These are phyloP conservation scores for Panagrolaimus sp. DNA, from an alignment of 1,140 invertebrate genomes.

Conservation along the genomic window DNA sequence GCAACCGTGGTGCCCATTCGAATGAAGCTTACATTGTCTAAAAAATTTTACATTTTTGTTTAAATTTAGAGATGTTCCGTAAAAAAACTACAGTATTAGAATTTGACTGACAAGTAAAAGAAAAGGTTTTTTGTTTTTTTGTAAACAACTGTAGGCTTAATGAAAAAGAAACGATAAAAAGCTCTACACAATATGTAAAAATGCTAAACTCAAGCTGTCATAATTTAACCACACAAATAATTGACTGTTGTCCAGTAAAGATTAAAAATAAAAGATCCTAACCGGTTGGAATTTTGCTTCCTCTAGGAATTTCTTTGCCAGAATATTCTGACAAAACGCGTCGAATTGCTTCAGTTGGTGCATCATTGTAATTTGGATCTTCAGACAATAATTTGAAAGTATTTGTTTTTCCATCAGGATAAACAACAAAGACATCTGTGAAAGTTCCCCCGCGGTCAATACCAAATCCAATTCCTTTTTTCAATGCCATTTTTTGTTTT, in stretches of 20 bases:
- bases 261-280: neutral
- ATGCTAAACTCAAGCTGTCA: neutral
- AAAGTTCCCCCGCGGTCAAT: slow-evolving; percentile 97
- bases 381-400: slow-evolving; percentile 89
- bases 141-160: no score
- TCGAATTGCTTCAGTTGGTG: slow-evolving; percentile 89
- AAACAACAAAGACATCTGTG: slow-evolving; percentile 84
- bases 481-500: neutral
- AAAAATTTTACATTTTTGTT: no score
- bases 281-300: slow-evolving; percentile 58
- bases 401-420: slow-evolving; percentile 74
- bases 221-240: no score
- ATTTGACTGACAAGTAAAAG: no score
- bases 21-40: slow-evolving; percentile 71
- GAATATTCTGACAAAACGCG: slow-evolving; percentile 74
- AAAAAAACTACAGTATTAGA: no score
- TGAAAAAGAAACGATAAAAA: no score
- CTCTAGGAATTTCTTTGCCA: slow-evolving; percentile 45
- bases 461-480: slow-evolving; percentile 76
- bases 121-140: no score
- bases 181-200: neutral
- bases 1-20: slow-evolving; percentile 99
- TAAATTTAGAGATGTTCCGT: no score
- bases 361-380: slow-evolving; percentile 91
- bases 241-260: neutral